Percentiles rank a stretch among this genome's conserved stretches.
Evolutionary conservation across 2,113 vertebrate species (phyloP).

Genomic region (Myotis lucifugus): DNA sequence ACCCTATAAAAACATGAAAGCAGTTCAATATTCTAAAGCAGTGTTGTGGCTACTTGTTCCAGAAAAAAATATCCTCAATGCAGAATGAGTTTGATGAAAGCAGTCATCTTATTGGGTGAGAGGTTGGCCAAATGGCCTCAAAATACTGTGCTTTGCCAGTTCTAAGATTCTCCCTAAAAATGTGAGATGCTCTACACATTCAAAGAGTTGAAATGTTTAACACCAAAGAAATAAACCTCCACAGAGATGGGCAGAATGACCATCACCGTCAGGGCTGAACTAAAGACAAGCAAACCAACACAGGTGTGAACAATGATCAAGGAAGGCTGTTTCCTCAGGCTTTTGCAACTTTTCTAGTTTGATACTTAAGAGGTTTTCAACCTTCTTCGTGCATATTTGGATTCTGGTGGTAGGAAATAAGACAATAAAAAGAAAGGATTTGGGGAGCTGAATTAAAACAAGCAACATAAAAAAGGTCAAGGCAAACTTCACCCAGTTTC

Average conservation of each 20-base stretch:
- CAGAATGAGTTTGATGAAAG: not conserved
- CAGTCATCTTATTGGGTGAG: too few species aligned
- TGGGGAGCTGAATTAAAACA: not conserved
- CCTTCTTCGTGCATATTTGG: not conserved
- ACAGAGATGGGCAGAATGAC: not conserved
- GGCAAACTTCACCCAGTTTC: not conserved
- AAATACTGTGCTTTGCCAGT: not conserved
- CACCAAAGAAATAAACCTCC: not conserved
- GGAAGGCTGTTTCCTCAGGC: not conserved
- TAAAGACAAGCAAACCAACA: not conserved
- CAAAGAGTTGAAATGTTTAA: not conserved
- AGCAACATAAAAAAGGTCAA: not conserved
- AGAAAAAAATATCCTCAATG: not conserved
- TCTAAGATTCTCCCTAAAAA: not conserved
- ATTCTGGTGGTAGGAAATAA: too few species aligned
- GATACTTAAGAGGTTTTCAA: not conserved
- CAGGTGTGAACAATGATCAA: fast-evolving
- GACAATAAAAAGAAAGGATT: not conserved
- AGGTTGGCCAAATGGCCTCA: not conserved
- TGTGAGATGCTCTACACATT: not conserved
- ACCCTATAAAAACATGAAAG: not conserved
- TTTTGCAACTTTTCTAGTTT: not conserved
- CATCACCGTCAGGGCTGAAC: not conserved
- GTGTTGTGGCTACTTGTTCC: not conserved
- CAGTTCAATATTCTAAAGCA: not conserved